Base-by-base conservation (phyloP, 2,113 vertebrate genomes). In the Microcebus ravelobensis region DNA sequence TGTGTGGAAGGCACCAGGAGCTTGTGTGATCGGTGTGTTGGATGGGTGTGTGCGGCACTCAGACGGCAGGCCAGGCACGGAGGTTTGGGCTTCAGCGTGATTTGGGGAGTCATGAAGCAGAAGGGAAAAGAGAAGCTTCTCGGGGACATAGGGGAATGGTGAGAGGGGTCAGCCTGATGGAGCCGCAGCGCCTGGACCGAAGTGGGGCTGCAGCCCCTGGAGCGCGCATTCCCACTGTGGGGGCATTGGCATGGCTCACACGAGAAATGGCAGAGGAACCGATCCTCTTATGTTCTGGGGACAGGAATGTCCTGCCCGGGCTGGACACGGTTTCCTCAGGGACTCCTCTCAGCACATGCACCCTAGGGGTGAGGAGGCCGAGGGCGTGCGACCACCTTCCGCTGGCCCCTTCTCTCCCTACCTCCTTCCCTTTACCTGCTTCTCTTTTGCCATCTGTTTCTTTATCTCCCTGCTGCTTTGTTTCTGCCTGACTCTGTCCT, bases 311-410 rank as follows among this genome's bases (percentile, higher is more conserved):
- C 31, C 6, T n/a, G 1, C 4, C 23, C n/a, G 18, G 39, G 71
- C 34, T 13, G 18, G 8, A 29, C 27, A 1, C 1, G 13, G 25
- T 29, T 63, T 65, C 76, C 45, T n/a, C 57, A 3, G 9, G 2
- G n/a, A 29, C 12, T 13, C 52, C 15, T 79, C 74, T 91, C 5
- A 25, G 45, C 9, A 11, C 31, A 12, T 29, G 21, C 27, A 29
- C 42, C 14, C 10, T 18, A 39, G 34, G 68, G 65, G 9, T 0
- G 1, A 11, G 13, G 61, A 20, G 9, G 31, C 31, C 6, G 0
- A 8, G 13, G 5, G 42, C 0, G 15, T 0, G 21, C 10, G 5
- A 0, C 45, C 3, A 0, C 55, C 48, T 39, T 45, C 39, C 57
- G n/a, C 34, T 95, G 50, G 71, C 48, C 23, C 10, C 50, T 34